Conservation (phyloP, 2,797 vertebrate species). For the Semotilus atromaculatus region DNA sequence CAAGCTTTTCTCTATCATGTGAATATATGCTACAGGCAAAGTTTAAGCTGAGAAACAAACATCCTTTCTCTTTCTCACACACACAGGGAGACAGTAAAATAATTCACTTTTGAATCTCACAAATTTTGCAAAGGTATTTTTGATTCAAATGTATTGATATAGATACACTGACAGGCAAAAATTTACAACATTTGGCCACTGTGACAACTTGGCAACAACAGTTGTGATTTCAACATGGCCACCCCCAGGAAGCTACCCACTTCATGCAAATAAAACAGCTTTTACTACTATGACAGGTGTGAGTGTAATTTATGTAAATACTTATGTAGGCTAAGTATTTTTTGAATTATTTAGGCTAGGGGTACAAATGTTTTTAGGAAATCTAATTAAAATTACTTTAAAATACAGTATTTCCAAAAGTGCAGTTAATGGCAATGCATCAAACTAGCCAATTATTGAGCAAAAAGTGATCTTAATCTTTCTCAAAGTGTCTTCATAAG, state of each 20-base stretch:
- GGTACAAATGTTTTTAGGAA: neutral
- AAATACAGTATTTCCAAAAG: neutral
- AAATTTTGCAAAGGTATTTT: conserved; percentile 13
- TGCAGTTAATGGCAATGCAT: neutral
- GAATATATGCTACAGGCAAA: conserved; percentile 52
- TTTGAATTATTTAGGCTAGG: neutral
- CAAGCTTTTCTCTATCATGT: conserved; percentile 53
- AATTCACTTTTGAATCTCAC: neutral
- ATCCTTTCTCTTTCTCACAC: conserved; percentile 16
- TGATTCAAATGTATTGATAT: neutral
- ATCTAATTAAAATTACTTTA: neutral
- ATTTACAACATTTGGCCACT: neutral
- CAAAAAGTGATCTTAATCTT: neutral
- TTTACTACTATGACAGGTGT: neutral
- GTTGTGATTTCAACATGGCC: too few species aligned
- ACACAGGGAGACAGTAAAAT: conserved; percentile 4
- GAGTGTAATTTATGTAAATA: neutral
- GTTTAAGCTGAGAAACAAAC: conserved; percentile 37
- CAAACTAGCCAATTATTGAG: neutral
- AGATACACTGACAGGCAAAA: neutral
- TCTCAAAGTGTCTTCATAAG: neutral
- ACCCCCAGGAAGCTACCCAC: too few species aligned
- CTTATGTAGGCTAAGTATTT: neutral
- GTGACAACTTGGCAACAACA: neutral
- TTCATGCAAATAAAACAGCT: too few species aligned